Conservation (phyloP, 2,888 invertebrate genomes). For the Zaprionus obscuricornis region DNA sequence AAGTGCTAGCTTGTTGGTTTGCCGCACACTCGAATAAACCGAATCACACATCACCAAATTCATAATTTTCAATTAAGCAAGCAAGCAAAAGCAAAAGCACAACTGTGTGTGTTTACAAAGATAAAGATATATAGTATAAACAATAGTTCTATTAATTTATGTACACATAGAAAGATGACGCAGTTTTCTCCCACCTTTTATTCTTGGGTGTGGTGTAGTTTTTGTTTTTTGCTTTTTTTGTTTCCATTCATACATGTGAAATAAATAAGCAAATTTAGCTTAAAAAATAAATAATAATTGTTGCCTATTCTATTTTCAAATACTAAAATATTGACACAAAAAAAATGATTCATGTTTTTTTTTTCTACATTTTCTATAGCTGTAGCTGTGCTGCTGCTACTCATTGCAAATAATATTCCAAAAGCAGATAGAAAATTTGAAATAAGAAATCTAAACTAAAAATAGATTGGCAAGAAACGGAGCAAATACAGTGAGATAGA, state of each 20-base stretch:
- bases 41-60: too few species aligned
- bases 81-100: too few species aligned
- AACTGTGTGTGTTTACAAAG: too few species aligned
- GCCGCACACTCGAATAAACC: too few species aligned
- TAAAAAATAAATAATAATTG: too few species aligned
- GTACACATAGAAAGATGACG: too few species aligned
- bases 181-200: not conserved
- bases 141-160: too few species aligned
- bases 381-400: conserved; percentile 13
- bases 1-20: too few species aligned
- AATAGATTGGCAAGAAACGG: conserved; percentile 27
- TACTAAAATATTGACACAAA: too few species aligned
- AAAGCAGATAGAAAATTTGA: conserved; percentile 28
- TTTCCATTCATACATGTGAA: conserved; percentile 45
- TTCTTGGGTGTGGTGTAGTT: conserved; percentile 60
- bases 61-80: too few species aligned
- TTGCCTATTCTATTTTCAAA: too few species aligned
- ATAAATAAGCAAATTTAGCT: conserved; percentile 5
- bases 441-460: conserved; percentile 30
- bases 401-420: conserved; percentile 32
- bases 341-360: conserved; percentile 43
- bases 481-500: not conserved
- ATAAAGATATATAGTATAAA: conserved; percentile 5
- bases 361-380: conserved; percentile 17
- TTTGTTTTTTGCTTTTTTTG: too few species aligned